phyloP scores from a whole-genome alignment of 2,888 invertebrate genomes.

The Yponomeuta cagnagella region DNA sequence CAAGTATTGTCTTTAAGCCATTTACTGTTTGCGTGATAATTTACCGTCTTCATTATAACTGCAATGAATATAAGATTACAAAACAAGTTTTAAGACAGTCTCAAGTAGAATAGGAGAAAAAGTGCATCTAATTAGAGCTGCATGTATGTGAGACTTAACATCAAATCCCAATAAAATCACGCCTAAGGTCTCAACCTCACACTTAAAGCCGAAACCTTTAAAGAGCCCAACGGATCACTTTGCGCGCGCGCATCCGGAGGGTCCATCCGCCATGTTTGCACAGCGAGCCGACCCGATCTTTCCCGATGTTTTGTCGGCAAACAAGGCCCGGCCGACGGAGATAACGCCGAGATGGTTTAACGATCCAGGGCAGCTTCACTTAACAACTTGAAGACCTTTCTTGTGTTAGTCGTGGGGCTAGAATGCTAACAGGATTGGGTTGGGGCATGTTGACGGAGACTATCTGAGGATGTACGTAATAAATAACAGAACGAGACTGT shows the following conservation, averaged over 20 bases:
- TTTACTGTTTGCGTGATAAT: not conserved
- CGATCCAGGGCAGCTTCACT: not conserved
- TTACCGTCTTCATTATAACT: not conserved
- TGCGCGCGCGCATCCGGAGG: constrained; percentile 44
- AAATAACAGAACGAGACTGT: too few species aligned
- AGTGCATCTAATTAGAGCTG: too few species aligned
- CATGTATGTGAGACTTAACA: too few species aligned
- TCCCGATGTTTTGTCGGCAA: constrained; percentile 45
- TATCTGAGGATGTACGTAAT: not conserved
- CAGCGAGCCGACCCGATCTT: constrained; percentile 36
- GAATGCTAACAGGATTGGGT: not conserved
- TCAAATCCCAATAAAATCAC: too few species aligned
- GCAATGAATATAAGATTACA: not conserved
- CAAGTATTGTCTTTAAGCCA: constrained; percentile 6
- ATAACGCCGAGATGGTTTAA: constrained; percentile 17
- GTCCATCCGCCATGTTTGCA: constrained; percentile 49
- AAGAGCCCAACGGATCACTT: not conserved
- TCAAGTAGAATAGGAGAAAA: too few species aligned
- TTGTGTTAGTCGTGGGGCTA: not conserved
- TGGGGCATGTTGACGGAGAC: not conserved
- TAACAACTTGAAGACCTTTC: not conserved
- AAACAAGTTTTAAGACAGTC: not conserved
- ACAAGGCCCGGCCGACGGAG: constrained; percentile 30
- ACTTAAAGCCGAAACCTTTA: not conserved
- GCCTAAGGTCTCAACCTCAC: not conserved